A percentile compares a stretch with the other conserved stretches of the same genome.
Conservation (phyloP, 2,113 vertebrate species). For the Amazona guildingii region DNA sequence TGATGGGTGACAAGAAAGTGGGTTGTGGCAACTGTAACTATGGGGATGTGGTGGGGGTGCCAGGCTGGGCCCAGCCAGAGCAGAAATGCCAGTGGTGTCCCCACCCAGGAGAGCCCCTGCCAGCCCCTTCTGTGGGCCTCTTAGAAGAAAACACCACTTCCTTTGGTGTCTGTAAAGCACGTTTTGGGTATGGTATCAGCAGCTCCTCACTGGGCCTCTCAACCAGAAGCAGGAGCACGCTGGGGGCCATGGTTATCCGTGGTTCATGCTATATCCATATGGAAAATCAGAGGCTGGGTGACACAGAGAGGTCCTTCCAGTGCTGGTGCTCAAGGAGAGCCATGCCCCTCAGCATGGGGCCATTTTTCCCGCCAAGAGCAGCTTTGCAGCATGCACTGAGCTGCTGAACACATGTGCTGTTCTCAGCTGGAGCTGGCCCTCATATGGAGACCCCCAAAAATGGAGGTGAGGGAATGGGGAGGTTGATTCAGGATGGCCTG, state of each 20-base stretch:
- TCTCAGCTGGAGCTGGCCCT: neutral
- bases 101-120: neutral
- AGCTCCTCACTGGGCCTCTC: neutral
- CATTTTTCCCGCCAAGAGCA: neutral
- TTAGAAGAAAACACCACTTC: neutral
- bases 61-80: neutral
- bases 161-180: neutral
- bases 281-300: neutral
- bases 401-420: accelerated
- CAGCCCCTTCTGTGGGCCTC: accelerated
- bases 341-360: neutral
- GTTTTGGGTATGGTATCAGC: neutral
- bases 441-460: neutral
- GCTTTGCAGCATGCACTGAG: neutral
- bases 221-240: accelerated
- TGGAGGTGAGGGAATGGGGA: neutral
- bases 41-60: neutral
- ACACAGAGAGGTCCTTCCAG: neutral
- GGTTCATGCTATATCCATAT: neutral
- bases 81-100: neutral
- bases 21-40: neutral
- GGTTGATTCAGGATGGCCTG: neutral
- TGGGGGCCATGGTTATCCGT: neutral
- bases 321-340: neutral
- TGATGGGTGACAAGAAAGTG: neutral